Evolutionary conservation across 2,797 vertebrate genomes (phyloP).

Genomic region (Pseudochirops cupreus): DNA sequence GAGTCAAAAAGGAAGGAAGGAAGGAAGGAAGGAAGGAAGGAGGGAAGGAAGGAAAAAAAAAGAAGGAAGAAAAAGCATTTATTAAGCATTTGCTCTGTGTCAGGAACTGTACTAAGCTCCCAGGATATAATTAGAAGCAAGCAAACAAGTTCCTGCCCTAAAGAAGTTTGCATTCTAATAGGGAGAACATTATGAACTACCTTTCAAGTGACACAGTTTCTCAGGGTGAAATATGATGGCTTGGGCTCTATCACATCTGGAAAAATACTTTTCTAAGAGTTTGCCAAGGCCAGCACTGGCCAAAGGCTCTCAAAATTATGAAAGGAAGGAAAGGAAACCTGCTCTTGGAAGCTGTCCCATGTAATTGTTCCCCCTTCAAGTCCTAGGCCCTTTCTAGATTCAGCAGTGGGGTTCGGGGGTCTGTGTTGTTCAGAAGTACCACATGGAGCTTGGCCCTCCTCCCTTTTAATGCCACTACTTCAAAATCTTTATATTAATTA

Average conservation of each 20-base stretch:
- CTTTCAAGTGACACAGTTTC: neutral
- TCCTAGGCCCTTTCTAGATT: neutral
- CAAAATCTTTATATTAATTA: neutral
- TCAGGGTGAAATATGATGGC: neutral
- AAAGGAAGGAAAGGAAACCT: neutral
- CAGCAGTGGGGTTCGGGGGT: neutral
- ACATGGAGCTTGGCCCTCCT: neutral
- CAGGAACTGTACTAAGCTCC: neutral
- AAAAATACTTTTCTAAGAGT: neutral
- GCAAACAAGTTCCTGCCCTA: neutral
- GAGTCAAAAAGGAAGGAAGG: too few relatives aligned
- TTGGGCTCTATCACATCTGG: neutral
- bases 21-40: too few relatives aligned
- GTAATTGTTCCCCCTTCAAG: neutral
- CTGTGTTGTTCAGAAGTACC: slow-evolving; percentile 12
- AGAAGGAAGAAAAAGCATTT: neutral
- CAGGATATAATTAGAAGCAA: neutral
- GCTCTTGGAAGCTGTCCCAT: neutral
- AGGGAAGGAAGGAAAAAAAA: neutral
- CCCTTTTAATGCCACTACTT: neutral
- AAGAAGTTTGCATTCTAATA: neutral
- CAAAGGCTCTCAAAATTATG: neutral
- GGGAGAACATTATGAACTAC: neutral
- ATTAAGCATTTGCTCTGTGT: neutral
- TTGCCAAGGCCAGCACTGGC: neutral